Base-by-base conservation (phyloP, 2,113 vertebrate species). In the Stegostoma tigrinum region DNA sequence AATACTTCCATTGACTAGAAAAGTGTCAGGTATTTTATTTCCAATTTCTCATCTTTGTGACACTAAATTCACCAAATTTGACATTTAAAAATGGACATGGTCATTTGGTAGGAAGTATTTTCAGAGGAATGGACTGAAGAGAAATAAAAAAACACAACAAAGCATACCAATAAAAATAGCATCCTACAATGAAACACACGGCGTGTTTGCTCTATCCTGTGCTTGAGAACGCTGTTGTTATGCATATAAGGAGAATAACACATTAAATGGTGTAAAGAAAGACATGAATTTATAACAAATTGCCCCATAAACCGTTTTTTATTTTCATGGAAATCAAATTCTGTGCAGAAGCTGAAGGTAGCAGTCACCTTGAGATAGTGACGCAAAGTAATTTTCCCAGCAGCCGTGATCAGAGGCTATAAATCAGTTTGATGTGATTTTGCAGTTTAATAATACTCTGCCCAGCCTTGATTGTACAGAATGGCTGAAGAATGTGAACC, bases 391-490 rank as follows among this genome's bases (percentile, higher is more conserved):
- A 98, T 98, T 98, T 98, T 97, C 98, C 97, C 97, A 97, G 98
- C 98, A 98, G 98, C 98, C 98, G 98, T 98, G 98, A 98, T 98
- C 98, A 98, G 97, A 98, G 98, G 98, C 97, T 97, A 98, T 98
- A 98, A 98, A 98, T 98, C 98, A 98, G 97, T 97, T 97, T 98
- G 97, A 98, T 98, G 98, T 97, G 98, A 97, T 97, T 98, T 98
- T 98, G 98, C 97, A 98, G 97, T 98, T 98, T 98, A 98, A 98
- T 98, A 98, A 98, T 97, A 97, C 97, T 97, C 97, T 96, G 96
- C 97, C 97, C 97, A 97, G 97, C 97, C 97, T 97, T 96, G 97
- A 97, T 98, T 98, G 97, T 98, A 98, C 97, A 98, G 34, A 61
- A 97, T 45, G 94, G 94, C 42, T 95, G 94, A 48, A 17, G 68